phyloP scores from a whole-genome alignment of 2,888 invertebrate genomes.

The Halictus ligatus region DNA sequence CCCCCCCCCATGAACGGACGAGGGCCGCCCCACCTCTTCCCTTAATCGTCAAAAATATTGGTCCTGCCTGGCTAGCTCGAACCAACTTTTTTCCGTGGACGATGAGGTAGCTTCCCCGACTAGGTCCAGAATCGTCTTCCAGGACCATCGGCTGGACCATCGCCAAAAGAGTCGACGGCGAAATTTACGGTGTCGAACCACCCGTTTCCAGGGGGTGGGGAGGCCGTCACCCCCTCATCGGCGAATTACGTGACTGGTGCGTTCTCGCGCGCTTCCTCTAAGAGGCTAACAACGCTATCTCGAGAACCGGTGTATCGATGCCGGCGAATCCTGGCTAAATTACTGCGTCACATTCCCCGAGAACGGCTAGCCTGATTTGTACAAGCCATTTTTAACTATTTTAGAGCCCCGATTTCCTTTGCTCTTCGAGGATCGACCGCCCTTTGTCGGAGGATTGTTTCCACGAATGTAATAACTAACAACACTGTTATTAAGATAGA shows the following conservation, averaged over 20 bases:
- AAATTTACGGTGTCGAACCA: conserved; percentile 54
- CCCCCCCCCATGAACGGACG: conserved; percentile 49
- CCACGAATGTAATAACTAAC: too few species aligned
- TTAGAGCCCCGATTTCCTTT: neutral
- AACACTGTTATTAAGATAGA: too few species aligned
- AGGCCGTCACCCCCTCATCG: neutral
- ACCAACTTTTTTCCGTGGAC: conserved; percentile 40
- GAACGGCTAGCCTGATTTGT: conserved; percentile 11
- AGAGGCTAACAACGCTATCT: conserved; percentile 20
- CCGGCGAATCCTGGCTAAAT: conserved; percentile 23
- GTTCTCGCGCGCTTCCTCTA: conserved; percentile 15
- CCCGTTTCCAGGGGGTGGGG: conserved; percentile 8
- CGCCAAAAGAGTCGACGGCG: conserved; percentile 56
- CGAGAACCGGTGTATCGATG: neutral
- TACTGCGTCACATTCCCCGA: conserved; percentile 16
- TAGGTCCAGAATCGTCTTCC: conserved; percentile 35
- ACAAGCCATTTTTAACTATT: neutral
- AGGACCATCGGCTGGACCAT: conserved; percentile 56
- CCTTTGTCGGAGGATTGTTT: neutral
- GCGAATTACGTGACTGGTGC: conserved; percentile 66
- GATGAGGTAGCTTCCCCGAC: conserved; percentile 22
- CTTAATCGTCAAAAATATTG: conserved; percentile 81
- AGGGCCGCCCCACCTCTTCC: conserved; percentile 35
- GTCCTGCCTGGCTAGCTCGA: conserved; percentile 44
- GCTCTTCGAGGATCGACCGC: neutral